Base-by-base conservation (phyloP, 2,113 vertebrate species). In the Neopipo cinnamomea region DNA sequence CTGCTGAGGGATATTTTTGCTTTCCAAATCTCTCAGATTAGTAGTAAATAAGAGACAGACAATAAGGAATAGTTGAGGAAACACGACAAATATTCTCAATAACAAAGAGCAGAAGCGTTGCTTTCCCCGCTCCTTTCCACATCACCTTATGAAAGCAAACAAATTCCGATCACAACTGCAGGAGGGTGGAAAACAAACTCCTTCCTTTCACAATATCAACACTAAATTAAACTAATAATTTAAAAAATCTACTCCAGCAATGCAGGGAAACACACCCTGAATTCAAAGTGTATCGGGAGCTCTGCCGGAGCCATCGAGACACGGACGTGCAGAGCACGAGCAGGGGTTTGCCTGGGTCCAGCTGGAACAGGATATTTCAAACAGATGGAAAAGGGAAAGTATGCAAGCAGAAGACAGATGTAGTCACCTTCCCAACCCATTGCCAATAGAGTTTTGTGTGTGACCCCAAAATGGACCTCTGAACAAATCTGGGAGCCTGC, bases 151-250 rank as follows among this genome's bases (percentile, higher is more conserved):
- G 19, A 89, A 85, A 84, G 63, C 39, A 72, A 91, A 83, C 58
- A 41, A 59, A 76, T 59, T 56, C 71, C 46, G 80, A 8, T 35
- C 74, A 63, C 20, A 85, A 87, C 50, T 61, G 44, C 71, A 50
- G 1, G 18, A 83, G 62, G 72, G 78, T 56, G 76, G 15, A 85
- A 88, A 94, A 75, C 13, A 83, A 63, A 68, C 58, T 67, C 49
- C 67, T 75, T 77, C 39, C 33, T 86, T 86, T 72, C 63, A 85
- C 58, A 35, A 2, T 28, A 81, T 21, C 53, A 84, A 52, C 49
- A 84, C 67, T 56, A 91, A 95, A 93, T 89, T 85, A 85, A 88
- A 78, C 37, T 49, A 85, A 58, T 77, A 42, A 88, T 77, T 62
- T 67, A 0, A 41, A 66, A 75, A 83, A 53, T 46, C 71, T 18